Base-by-base conservation (phyloP, 2,888 invertebrate species). In the Blera fallax region DNA sequence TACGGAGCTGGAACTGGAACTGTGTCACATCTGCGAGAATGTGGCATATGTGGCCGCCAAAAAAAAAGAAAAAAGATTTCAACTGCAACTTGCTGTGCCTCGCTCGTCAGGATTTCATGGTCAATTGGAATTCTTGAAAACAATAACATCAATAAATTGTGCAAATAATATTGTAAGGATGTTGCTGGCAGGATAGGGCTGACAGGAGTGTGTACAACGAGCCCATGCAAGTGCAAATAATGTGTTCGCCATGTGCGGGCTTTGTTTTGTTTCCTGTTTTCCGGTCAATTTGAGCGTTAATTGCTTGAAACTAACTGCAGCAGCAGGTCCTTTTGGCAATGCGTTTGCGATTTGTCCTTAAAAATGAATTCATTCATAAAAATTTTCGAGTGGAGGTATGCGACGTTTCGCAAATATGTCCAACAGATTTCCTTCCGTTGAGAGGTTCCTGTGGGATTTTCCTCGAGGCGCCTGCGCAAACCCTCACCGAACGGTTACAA, bases 141-240 rank as follows among this genome's bases (percentile, higher is more conserved):
- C 48, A 27, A 62, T 16, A 67, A 65, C 24, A 54, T 16, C 72
- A 79, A 67, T 62, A 67, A 62, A 64, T 78, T 84, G 73, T 79
- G 79, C 83, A 79, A 78, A 83, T 83, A 82, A 65, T 40, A 70
- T 24, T 64, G 48, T 4, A 21, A 52, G 11, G 2, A 0, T 6
- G 3, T 7, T 43, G 27, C n/a, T n/a, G 2, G 29, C 8, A 4
- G 16, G 14, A 18, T 8, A 3, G 18, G 65, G n/a, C 10, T 45
- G 37, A 7, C 8, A 10, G 34, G 34, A 67, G 67, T 29, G 69
- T 27, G 43, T 18, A 27, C 18, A 24, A 21, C 14, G 50, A 7
- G 40, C 54, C 54, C 60, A 67, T 58, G 70, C 84, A 85, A 85
- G 80, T 85, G 84, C 65, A 70, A 76, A 80, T 65, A 85, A 85